Percentiles rank a stretch among this genome's conserved stretches.
Conservation (phyloP, 2,113 vertebrate species). For the Atlantisia rogersi region DNA sequence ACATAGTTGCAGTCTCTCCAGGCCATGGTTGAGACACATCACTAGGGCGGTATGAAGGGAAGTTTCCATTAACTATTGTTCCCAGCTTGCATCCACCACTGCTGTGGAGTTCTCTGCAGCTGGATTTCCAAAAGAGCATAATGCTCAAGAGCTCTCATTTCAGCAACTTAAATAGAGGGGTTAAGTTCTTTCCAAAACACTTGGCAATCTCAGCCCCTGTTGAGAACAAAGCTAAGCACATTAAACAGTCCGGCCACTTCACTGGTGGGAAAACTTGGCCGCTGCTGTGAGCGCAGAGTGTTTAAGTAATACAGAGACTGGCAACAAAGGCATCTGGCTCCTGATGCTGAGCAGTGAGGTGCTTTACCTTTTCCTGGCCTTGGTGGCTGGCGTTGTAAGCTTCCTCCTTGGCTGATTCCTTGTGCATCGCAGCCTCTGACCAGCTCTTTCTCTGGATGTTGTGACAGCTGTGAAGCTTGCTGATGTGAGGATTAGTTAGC, state of each 20-base stretch:
- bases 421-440: not conserved
- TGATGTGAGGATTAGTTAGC: slow-evolving; percentile 41
- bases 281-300: not conserved
- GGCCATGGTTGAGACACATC: slow-evolving; percentile 25
- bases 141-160: slow-evolving; percentile 30
- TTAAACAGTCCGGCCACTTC: slow-evolving; percentile 17
- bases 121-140: slow-evolving; percentile 44
- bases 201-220: not conserved
- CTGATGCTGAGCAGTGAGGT: not conserved
- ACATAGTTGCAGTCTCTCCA: slow-evolving; percentile 33
- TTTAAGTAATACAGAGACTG: not conserved
- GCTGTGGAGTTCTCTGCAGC: not conserved
- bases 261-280: not conserved
- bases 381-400: not conserved
- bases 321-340: not conserved
- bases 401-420: not conserved
- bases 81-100: slow-evolving; percentile 25
- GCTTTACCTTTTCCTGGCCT: not conserved
- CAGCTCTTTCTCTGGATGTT: not conserved
- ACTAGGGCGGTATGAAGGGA: slow-evolving; percentile 52
- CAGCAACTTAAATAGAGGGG: slow-evolving; percentile 17
- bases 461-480: slow-evolving; percentile 26
- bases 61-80: slow-evolving; percentile 61
- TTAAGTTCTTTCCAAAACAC: slow-evolving; percentile 41
- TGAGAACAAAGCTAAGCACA: slow-evolving; percentile 44